Evolutionary conservation across 2,797 vertebrate species (phyloP).

Genomic region (Typhlichthys eigenmanni): DNA sequence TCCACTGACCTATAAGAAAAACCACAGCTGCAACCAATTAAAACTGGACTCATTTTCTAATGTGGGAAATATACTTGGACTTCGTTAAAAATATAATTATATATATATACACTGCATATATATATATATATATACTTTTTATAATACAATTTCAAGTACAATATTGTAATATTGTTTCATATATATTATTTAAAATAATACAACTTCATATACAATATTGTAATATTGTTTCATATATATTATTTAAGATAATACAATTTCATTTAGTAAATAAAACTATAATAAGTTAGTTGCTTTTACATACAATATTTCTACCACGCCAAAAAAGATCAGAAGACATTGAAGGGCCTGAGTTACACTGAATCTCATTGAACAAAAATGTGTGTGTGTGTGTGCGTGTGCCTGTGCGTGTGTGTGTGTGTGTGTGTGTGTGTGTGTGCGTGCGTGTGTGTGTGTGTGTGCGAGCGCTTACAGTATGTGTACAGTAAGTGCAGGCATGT

Average conservation of each 20-base stretch:
- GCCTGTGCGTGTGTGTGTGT: constrained; percentile 14
- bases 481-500: constrained; percentile 21
- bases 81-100: no score
- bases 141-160: no score
- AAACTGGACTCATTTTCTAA: neutral
- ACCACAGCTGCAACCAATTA: no score
- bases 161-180: no score
- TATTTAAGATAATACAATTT: constrained; percentile 9
- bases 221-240: no score
- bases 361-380: constrained; percentile 7
- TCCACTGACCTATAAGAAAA: neutral
- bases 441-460: neutral
- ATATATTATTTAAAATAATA: no score
- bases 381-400: neutral
- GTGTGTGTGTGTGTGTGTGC: constrained; percentile 1
- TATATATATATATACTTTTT: no score
- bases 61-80: neutral
- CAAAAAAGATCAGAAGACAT: constrained; percentile 25
- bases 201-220: no score
- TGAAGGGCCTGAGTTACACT: constrained; percentile 11
- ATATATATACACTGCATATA: no score
- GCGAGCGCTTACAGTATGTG: constrained; percentile 3
- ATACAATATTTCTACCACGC: constrained; percentile 23
- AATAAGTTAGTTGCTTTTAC: constrained; percentile 9
- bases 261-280: no score